phyloP scores from a whole-genome alignment of 2,113 vertebrate species.

The Manacus vitellinus region DNA sequence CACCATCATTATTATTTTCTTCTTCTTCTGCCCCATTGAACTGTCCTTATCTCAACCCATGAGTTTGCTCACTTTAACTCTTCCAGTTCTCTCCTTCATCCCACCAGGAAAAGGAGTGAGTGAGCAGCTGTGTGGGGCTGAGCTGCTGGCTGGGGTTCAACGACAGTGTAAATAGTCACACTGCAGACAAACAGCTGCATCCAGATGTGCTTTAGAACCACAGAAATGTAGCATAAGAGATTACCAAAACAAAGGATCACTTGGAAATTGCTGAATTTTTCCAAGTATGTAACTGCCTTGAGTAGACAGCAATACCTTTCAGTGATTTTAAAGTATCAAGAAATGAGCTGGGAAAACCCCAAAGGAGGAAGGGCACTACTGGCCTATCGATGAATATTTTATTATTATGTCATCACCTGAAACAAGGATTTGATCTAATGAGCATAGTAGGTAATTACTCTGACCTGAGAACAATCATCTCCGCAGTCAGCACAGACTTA shows the following conservation, averaged over 20 bases:
- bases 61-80: background rate
- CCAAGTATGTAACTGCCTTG: background rate
- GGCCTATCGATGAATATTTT: background rate
- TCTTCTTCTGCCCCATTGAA: background rate
- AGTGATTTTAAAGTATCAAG: background rate
- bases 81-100: background rate
- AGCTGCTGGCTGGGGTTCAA: background rate
- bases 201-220: background rate
- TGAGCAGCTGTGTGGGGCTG: rapidly evolving
- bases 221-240: background rate
- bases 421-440: background rate
- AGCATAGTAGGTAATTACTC: background rate
- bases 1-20: background rate
- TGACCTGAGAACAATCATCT: background rate
- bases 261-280: background rate
- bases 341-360: background rate
- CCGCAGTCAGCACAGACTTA: background rate
- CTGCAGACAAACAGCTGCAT: background rate
- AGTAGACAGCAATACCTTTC: background rate
- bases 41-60: background rate
- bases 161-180: background rate
- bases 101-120: rapidly evolving
- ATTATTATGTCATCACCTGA: background rate
- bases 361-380: background rate
- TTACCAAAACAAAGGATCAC: background rate